Base-by-base conservation (phyloP, 1,140 invertebrate species). In the Ostrea edulis region DNA sequence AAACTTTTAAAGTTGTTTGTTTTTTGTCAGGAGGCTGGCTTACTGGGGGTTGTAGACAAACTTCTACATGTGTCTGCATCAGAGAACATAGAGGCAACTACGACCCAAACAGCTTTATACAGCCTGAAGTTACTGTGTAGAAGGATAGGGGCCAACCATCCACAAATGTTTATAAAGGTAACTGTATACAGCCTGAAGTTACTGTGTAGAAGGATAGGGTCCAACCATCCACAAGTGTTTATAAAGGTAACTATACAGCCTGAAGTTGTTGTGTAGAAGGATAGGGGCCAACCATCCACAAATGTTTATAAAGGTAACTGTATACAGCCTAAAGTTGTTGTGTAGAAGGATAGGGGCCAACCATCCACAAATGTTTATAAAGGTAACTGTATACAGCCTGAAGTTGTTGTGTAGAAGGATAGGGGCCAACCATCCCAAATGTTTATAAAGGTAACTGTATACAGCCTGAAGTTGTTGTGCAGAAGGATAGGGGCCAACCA, bases 41-140 rank as follows among this genome's bases (percentile, higher is more conserved):
- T 90, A 52, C 89, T 94, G 91, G 88, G 85, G 0, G 94, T 97
- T 35, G 95, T 97, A 2, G 95, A 96, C 83, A 95, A 96, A n/a
- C 96, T 97, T 44, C 89, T 88, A 77, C 88, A 92, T 93, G 94
- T 94, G 92, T 95, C 25, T 96, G 97, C 87, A 68, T 88, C 9
- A 83, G 71, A 87, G 20, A 55, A 85, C 14, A 83, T 82, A n/a
- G 93, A 94, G 29, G 93, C 94, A n/a, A 71, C 44, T 12, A 88
- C 90, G 17, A 93, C 97, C 92, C 98, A 98, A 95, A 97, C 97
- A 0, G 97, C 97, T 1, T 94, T 98, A 20, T 96, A 98, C 51
- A 97, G 97, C 1, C 93, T 98, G 8, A 98, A 98, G 94, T 94
- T 98, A 7, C 92, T 98, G 12, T 97, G 97, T 0, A 96, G 97